phyloP scores from a whole-genome alignment of 2,113 vertebrate genomes.

The Sterna hirundo region DNA sequence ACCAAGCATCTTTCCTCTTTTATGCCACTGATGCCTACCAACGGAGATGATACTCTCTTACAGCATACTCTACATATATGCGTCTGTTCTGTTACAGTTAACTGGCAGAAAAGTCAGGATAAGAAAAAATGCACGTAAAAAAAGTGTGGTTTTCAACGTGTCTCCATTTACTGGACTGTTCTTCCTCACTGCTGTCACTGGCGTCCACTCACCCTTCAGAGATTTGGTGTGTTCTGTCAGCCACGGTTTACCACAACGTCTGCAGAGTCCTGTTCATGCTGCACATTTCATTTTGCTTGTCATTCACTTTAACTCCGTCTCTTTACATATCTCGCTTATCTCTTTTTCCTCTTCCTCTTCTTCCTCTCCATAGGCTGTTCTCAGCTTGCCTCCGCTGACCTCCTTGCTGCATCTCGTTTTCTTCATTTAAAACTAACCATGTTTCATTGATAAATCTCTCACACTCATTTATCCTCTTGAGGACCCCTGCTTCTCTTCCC shows the following conservation, averaged over 20 bases:
- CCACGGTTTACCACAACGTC: not conserved
- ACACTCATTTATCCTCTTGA: not conserved
- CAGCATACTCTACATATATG: not conserved
- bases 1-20: not conserved
- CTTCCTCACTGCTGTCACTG: not conserved
- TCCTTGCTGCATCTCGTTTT: not conserved
- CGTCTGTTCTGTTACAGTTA: not conserved
- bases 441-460: conserved; percentile 26
- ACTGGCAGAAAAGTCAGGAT: not conserved
- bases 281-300: not conserved
- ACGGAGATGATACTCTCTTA: not conserved
- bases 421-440: not conserved
- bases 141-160: not conserved
- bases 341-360: not conserved
- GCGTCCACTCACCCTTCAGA: not conserved
- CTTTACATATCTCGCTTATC: not conserved
- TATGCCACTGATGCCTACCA: not conserved
- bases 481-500: not conserved
- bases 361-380: not conserved
- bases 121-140: not conserved
- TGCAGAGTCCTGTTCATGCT: not conserved
- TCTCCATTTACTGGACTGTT: not conserved
- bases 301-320: not conserved
- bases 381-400: not conserved
- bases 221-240: not conserved